Percentiles rank a stretch among this genome's conserved stretches.
Conservation (phyloP, 2,113 vertebrate species). For the Melanotaenia duboulayi region DNA sequence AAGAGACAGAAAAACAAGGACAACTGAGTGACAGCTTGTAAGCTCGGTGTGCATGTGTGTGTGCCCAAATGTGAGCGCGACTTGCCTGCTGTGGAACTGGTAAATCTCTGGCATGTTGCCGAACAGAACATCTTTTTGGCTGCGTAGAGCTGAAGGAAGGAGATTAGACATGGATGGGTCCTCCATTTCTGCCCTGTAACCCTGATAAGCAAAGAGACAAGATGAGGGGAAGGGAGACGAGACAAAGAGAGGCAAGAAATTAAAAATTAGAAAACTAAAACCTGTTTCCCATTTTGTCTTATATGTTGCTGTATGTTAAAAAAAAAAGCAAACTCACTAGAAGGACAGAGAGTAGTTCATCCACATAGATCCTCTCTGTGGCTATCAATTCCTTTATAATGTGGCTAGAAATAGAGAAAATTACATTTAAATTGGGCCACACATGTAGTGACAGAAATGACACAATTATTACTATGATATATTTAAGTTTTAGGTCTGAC, state of each 20-base stretch:
- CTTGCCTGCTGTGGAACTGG: constrained; percentile 94
- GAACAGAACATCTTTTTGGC: constrained; percentile 93
- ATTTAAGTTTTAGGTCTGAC: neutral
- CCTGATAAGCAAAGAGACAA: constrained; percentile 78
- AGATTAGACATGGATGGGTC: constrained; percentile 89
- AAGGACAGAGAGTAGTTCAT: constrained; percentile 90
- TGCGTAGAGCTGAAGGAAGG: constrained; percentile 88
- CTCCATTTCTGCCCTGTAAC: constrained; percentile 96
- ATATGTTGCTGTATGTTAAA: neutral
- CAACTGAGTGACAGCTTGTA: constrained; percentile 27
- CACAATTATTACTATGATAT: neutral
- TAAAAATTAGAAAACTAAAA: neutral
- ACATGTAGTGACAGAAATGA: neutral
- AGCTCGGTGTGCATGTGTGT: constrained; percentile 14
- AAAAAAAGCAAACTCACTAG: constrained; percentile 81
- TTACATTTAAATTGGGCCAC: neutral
- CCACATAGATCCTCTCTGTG: constrained; percentile 92
- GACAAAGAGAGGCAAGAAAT: neutral
- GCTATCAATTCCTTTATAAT: constrained; percentile 93
- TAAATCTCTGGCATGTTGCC: constrained; percentile 98
- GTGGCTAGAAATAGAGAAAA: constrained; percentile 78
- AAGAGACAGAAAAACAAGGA: constrained; percentile 29
- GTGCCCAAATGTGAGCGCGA: constrained; percentile 2
- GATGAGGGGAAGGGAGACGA: constrained; percentile 14
- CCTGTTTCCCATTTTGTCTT: neutral